Base-by-base conservation (phyloP, 2,797 vertebrate species). In the Melanotaenia boesemani region DNA sequence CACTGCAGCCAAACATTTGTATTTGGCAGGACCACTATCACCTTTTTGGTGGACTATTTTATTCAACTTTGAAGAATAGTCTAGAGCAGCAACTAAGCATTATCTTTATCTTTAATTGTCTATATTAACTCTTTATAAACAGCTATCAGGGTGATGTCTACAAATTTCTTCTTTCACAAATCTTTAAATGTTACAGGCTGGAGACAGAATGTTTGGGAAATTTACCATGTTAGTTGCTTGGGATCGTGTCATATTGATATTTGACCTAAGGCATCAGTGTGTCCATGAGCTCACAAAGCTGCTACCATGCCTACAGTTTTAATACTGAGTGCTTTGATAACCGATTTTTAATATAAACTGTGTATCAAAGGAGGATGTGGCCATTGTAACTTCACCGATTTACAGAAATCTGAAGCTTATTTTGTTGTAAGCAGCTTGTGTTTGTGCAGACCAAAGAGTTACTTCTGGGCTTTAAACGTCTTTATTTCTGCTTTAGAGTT, bases 1-100 rank as follows among this genome's bases (percentile, higher is more conserved):
- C 73, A 24, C 69, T 37, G 69, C 84, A 81, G 81, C 64, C 63
- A 74, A 84, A 79, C 67, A 75, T 89, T 77, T 86, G 81, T 85
- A 86, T 82, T 88, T 63, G 69, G 26, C 69, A 22, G 63, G 74
- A 50, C 74, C 54, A n/a, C 32, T 71, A 73, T 88, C 66, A 77
- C 58, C 74, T 39, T 44, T 56, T 46, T 34, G 44, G 24, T 39
- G 70, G 56, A 30, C 57, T 54, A 41, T 62, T 46, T 77, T 63
- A 61, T 37, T 74, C 56, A 62, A 22, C 7, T 72, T 36, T 44
- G 26, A 74, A 64, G 61, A 39, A 34, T 63, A 36, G 72, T 66
- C 12, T n/a, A 37, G 28, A 16, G 28, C 46, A 60, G 20, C 63
- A 15, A 12, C 8, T 61, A 57, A 46, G 34, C 1, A 4, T 50